phyloP scores from a whole-genome alignment of 2,888 invertebrate species.

The Masnerella sp. region DNA sequence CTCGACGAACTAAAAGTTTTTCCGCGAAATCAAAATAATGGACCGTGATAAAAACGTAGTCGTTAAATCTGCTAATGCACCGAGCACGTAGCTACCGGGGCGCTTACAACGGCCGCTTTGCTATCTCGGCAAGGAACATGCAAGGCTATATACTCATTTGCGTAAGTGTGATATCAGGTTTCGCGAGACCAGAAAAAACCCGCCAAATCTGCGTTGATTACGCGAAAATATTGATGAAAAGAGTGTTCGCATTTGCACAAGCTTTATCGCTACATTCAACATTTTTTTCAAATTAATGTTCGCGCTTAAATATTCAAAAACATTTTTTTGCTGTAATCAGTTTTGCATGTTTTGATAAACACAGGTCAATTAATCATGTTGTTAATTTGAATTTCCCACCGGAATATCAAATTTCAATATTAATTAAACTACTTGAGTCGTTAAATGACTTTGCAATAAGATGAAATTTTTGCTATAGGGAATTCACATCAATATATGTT shows the following conservation, averaged over 20 bases:
- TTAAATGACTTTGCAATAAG: too few species aligned
- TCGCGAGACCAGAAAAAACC: conserved; percentile 27
- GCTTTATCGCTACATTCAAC: conserved; percentile 7
- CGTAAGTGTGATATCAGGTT: conserved; percentile 55
- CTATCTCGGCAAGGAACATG: conserved; percentile 55
- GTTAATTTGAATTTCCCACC: too few species aligned
- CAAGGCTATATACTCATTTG: conserved; percentile 51
- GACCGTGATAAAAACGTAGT: conserved; percentile 64
- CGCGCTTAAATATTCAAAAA: neutral
- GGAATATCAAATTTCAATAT: too few species aligned
- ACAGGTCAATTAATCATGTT: too few species aligned
- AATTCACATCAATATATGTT: too few species aligned
- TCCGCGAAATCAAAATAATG: conserved; percentile 66
- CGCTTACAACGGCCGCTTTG: conserved; percentile 52
- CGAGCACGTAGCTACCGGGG: conserved; percentile 46
- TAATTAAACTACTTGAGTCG: too few species aligned
- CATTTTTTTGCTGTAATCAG: too few species aligned
- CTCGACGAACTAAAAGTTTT: conserved; percentile 64
- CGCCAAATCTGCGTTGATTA: conserved; percentile 37
- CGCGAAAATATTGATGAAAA: conserved; percentile 37
- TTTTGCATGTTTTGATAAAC: too few species aligned
- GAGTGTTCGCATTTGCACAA: neutral
- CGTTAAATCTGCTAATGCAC: conserved; percentile 70
- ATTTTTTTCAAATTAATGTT: neutral
- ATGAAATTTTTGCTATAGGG: too few species aligned